These are phyloP conservation scores for Adelges cooleyi DNA, from an alignment of 1,140 invertebrate species.

Conservation along the genomic window DNA sequence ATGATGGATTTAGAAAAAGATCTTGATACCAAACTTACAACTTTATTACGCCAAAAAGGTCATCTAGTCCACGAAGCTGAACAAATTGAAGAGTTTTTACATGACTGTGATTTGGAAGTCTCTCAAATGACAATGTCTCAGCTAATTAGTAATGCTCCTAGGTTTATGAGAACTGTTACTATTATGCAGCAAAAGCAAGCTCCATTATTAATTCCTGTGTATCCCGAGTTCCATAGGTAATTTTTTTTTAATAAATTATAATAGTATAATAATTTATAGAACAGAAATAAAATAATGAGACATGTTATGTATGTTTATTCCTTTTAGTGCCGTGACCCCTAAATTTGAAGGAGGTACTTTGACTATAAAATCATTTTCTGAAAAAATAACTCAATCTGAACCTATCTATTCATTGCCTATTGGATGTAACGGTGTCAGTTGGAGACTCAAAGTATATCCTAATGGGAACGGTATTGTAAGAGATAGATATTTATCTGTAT, in stretches of 20 bases:
- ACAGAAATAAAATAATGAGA: too few relatives aligned
- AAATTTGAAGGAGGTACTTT: slow-evolving; percentile 81
- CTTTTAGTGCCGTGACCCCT: slow-evolving; percentile 79
- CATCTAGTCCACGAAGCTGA: slow-evolving; percentile 75
- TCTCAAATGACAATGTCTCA: slow-evolving; percentile 44
- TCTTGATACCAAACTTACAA: slow-evolving; percentile 76
- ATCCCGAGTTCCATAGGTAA: slow-evolving; percentile 78
- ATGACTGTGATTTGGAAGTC: slow-evolving; percentile 61
- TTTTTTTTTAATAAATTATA: slow-evolving; percentile 5
- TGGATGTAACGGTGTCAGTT: slow-evolving; percentile 76
- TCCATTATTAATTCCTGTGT: slow-evolving; percentile 52
- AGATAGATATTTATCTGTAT: slow-evolving; percentile 85
- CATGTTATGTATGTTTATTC: slow-evolving; percentile 1
- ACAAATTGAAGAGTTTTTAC: slow-evolving; percentile 68
- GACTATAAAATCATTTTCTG: slow-evolving; percentile 72
- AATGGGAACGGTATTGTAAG: slow-evolving; percentile 89
- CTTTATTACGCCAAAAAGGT: slow-evolving; percentile 79
- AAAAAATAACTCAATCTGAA: slow-evolving; percentile 73
- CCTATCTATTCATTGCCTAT: slow-evolving; percentile 82
- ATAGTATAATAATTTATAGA: too few relatives aligned
- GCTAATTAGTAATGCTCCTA: slow-evolving; percentile 1
- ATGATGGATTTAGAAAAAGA: slow-evolving; percentile 81
- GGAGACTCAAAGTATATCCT: slow-evolving; percentile 83
- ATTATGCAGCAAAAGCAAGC: neutral
- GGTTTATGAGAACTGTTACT: neutral